Evolutionary conservation across 1,140 invertebrate species (phyloP).

Genomic region (Ectropis grisescens): DNA sequence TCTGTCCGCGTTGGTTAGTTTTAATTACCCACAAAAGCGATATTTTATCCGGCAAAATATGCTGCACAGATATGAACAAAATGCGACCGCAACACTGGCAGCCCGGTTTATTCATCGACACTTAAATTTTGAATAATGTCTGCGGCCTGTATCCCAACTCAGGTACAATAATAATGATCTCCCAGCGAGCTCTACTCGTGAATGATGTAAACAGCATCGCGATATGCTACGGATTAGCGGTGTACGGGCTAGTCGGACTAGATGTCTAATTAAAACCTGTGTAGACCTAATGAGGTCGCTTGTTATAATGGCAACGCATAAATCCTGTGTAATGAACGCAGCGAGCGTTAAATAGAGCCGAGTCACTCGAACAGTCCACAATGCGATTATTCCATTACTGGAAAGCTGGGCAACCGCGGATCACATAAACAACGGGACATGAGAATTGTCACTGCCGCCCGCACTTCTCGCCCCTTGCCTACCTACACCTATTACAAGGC

Average conservation of each 20-base stretch:
- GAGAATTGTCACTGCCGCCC: too few species aligned
- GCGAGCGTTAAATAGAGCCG: conserved; percentile 50
- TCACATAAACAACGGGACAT: conserved; percentile 11
- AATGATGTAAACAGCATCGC: too few species aligned
- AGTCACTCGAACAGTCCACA: conserved; percentile 57
- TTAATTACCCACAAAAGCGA: conserved; percentile 48
- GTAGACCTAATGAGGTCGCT: conserved; percentile 48
- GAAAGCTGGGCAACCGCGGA: conserved; percentile 25
- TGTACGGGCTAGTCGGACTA: conserved; percentile 9
- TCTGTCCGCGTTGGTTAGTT: conserved; percentile 36
- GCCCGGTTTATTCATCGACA: conserved; percentile 8
- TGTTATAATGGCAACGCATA: conserved; percentile 57
- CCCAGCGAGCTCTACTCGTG: too few species aligned
- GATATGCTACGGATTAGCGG: not conserved
- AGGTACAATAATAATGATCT: too few species aligned
- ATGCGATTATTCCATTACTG: conserved; percentile 59
- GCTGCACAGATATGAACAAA: conserved; percentile 25
- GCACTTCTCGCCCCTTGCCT: too few species aligned
- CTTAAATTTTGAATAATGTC: conserved; percentile 6
- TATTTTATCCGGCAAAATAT: conserved; percentile 43
- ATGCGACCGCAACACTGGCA: conserved; percentile 22
- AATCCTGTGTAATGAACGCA: conserved; percentile 59
- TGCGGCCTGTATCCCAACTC: too few species aligned
- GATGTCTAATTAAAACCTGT: conserved; percentile 51
- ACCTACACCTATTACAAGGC: too few species aligned